Conservation (phyloP, 2,797 vertebrate species). For the Hypotaenidia okinawae region DNA sequence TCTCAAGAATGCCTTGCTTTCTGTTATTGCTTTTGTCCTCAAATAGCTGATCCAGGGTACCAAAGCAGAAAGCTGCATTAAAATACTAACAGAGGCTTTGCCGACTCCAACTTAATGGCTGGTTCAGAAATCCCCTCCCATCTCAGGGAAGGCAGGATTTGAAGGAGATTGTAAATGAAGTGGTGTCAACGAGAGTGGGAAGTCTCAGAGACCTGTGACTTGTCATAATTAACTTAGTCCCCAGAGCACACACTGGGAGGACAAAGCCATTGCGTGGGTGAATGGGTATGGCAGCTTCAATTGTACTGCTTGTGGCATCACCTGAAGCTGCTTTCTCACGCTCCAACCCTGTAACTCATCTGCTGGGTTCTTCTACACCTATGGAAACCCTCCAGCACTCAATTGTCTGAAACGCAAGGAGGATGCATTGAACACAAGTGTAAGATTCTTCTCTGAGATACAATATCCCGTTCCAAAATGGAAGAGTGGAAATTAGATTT, state of each 20-base stretch:
- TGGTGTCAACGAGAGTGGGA: neutral
- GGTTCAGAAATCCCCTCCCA: neutral
- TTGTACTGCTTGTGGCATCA: neutral
- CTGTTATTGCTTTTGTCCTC: constrained; percentile 20
- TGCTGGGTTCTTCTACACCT: neutral
- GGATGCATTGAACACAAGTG: neutral
- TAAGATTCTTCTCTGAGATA: neutral
- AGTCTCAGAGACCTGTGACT: neutral
- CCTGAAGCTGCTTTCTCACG: neutral
- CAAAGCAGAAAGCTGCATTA: constrained; percentile 4
- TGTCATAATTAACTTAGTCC: neutral
- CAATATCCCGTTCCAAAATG: neutral
- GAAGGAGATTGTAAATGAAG: constrained; percentile 25
- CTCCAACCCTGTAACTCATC: neutral
- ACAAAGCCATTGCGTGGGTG: neutral
- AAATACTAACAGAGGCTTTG: constrained; percentile 6
- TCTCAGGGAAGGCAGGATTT: neutral
- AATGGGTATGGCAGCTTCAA: neutral
- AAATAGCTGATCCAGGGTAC: neutral
- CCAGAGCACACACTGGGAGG: neutral
- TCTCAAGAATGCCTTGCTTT: constrained; percentile 33
- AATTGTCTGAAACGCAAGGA: neutral
- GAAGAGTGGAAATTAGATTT: neutral
- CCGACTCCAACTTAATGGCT: neutral
- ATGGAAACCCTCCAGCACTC: neutral